A percentile compares a stretch with the other conserved stretches of the same genome.
phyloP scores from a whole-genome alignment of 1,140 invertebrate species.

The Drosophila paulistorum region DNA sequence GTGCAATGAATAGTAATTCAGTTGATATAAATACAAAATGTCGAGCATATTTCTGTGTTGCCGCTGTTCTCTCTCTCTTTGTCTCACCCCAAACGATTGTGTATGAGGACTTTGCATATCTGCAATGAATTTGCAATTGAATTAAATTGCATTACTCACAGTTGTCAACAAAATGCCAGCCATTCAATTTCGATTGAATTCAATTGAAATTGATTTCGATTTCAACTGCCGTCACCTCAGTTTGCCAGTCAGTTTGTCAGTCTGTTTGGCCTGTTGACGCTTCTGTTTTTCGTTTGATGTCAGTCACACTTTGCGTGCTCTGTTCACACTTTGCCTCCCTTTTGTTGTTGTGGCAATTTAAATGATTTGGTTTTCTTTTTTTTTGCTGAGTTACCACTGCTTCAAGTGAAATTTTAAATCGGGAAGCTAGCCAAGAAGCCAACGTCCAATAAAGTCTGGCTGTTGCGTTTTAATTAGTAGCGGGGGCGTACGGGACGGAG shows the following conservation, averaged over 20 bases:
- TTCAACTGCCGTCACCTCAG: constrained; percentile 33
- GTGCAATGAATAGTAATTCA: constrained; percentile 68
- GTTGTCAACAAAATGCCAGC: constrained; percentile 77
- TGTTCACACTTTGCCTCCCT: constrained; percentile 48
- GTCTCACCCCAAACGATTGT: not conserved
- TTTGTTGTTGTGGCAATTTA: constrained; percentile 36
- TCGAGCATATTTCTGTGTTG: constrained; percentile 42
- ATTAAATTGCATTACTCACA: constrained; percentile 80
- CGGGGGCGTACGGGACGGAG: constrained; percentile 9
- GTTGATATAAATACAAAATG: constrained; percentile 64
- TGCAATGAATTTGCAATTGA: constrained; percentile 77
- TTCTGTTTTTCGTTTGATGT: constrained; percentile 48
- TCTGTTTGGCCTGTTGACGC: constrained; percentile 14
- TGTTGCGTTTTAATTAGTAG: constrained; percentile 60
- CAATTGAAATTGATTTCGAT: constrained; percentile 79
- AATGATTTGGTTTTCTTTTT: constrained; percentile 32
- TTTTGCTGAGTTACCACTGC: not conserved
- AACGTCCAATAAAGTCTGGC: constrained; percentile 45
- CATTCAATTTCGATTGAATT: constrained; percentile 76
- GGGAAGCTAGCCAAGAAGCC: constrained; percentile 23
- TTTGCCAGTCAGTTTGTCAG: no score
- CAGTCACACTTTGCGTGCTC: constrained; percentile 61
- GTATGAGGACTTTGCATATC: constrained; percentile 26
- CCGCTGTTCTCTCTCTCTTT: not conserved
- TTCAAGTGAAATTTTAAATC: constrained; percentile 60